Percentiles rank a stretch among this genome's conserved stretches.
These are phyloP conservation scores for Papilio glaucus DNA, from an alignment of 1,140 invertebrate species.

Conservation along the genomic window DNA sequence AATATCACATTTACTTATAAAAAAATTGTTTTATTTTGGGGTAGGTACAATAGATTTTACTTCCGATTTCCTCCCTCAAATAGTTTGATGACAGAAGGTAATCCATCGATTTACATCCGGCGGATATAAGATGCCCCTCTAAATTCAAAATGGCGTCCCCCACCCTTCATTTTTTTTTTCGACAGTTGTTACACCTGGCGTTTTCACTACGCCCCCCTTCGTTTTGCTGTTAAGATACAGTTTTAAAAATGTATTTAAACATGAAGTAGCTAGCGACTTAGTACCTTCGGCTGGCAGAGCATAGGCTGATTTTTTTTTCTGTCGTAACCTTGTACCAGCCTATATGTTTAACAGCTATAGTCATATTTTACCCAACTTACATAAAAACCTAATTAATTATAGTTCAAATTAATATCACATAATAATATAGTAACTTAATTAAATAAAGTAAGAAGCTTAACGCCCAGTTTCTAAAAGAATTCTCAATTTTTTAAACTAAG, in stretches of 20 bases:
- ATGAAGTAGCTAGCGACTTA: too few relatives aligned
- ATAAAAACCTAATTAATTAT: too few relatives aligned
- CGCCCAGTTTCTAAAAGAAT: too few relatives aligned
- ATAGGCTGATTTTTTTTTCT: too few relatives aligned
- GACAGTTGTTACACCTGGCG: conserved; percentile 41
- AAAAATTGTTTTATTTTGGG: background rate
- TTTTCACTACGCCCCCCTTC: conserved; percentile 5
- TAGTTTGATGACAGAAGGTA: background rate
- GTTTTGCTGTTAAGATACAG: background rate
- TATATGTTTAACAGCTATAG: too few relatives aligned
- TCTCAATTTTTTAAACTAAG: too few relatives aligned
- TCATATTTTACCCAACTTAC: too few relatives aligned
- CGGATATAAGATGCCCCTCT: conserved; percentile 35
- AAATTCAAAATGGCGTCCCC: conserved; percentile 46
- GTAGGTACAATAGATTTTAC: conserved; percentile 14
- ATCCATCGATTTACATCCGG: conserved; percentile 14
- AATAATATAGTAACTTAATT: too few relatives aligned
- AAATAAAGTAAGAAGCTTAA: too few relatives aligned
- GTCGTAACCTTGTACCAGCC: too few relatives aligned
- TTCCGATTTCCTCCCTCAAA: conserved; percentile 35
- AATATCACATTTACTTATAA: background rate
- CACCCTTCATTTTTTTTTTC: conserved; percentile 44
- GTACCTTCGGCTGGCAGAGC: too few relatives aligned
- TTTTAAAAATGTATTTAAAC: conserved; percentile 9
- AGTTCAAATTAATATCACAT: too few relatives aligned